Evolutionary conservation across 2,797 vertebrate species (phyloP).

Genomic region (Rhodeus uyekii): DNA sequence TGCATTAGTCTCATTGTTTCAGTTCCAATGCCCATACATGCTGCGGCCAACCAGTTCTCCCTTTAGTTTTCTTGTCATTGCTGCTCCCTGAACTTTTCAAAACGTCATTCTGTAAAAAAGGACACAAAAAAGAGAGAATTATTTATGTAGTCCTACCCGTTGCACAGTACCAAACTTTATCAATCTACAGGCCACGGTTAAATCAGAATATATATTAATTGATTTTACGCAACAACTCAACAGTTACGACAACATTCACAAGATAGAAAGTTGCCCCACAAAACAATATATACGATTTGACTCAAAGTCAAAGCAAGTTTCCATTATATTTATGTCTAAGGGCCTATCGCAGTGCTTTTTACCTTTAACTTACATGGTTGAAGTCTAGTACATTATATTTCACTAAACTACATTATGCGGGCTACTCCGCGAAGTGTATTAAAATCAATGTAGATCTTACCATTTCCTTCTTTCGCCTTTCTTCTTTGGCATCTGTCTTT

Average conservation of each 20-base stretch:
- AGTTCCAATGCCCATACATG: conserved; percentile 99
- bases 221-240: too few relatives aligned
- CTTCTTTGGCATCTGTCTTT: conserved; percentile 93
- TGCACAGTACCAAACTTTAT: background rate
- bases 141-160: conserved; percentile 34
- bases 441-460: conserved; percentile 69
- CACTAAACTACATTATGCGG: background rate
- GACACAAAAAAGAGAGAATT: conserved; percentile 37
- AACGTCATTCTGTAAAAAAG: conserved; percentile 85
- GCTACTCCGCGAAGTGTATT: background rate
- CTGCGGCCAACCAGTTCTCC: conserved; percentile 97
- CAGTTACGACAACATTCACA: background rate
- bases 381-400: background rate
- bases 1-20: conserved; percentile 84
- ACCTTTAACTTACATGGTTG: background rate
- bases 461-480: conserved; percentile 93
- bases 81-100: conserved; percentile 90
- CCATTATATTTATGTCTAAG: background rate
- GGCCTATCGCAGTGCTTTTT: background rate
- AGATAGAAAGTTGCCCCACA: background rate
- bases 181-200: background rate
- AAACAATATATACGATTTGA: background rate
- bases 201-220: background rate
- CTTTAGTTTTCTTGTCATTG: conserved; percentile 97
- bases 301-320: background rate